phyloP scores from a whole-genome alignment of 92 coral and sea anemone species.

The Palythoa heliodiscus region DNA sequence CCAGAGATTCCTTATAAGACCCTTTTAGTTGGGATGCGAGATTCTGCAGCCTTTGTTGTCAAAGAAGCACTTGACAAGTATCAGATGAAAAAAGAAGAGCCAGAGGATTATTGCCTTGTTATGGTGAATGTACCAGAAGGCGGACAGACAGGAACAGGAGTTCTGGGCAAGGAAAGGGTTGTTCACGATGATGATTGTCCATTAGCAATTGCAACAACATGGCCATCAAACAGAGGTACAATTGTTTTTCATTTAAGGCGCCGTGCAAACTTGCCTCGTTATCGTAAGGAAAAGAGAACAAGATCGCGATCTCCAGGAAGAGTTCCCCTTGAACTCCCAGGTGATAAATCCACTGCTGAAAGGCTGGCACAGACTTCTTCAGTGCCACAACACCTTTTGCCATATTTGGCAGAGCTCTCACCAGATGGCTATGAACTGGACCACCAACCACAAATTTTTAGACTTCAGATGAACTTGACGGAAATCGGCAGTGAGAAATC shows the following conservation, averaged over 20 bases:
- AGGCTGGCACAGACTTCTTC: slow-evolving; percentile 62
- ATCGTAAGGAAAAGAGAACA: slow-evolving; percentile 68
- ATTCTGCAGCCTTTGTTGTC: slow-evolving; percentile 79
- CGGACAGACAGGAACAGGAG: slow-evolving; percentile 70
- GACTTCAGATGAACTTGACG: slow-evolving; percentile 85
- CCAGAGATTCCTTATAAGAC: slow-evolving; percentile 98
- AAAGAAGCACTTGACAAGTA: slow-evolving; percentile 92
- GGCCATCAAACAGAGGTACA: slow-evolving; percentile 93
- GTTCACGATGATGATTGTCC: slow-evolving; percentile 97
- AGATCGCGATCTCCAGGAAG: slow-evolving; percentile 83
- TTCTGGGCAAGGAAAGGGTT: slow-evolving; percentile 88
- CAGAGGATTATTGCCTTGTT: slow-evolving; percentile 93
- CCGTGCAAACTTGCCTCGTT: slow-evolving; percentile 84
- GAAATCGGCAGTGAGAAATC: slow-evolving; percentile 90
- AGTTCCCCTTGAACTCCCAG: slow-evolving; percentile 66
- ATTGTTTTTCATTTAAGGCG: slow-evolving; percentile 93
- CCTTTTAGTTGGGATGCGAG: slow-evolving; percentile 85
- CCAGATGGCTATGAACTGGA: slow-evolving; percentile 74
- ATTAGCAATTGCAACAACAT: slow-evolving; percentile 88
- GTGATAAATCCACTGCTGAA: slow-evolving; percentile 65
- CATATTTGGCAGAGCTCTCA: slow-evolving; percentile 73
- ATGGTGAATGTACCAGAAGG: slow-evolving; percentile 95
- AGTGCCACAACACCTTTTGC: slow-evolving; percentile 77
- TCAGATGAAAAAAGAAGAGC: slow-evolving; percentile 88
- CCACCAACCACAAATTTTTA: slow-evolving; percentile 56